phyloP scores from a whole-genome alignment of 2,113 vertebrate genomes.

The Propithecus coquereli region DNA sequence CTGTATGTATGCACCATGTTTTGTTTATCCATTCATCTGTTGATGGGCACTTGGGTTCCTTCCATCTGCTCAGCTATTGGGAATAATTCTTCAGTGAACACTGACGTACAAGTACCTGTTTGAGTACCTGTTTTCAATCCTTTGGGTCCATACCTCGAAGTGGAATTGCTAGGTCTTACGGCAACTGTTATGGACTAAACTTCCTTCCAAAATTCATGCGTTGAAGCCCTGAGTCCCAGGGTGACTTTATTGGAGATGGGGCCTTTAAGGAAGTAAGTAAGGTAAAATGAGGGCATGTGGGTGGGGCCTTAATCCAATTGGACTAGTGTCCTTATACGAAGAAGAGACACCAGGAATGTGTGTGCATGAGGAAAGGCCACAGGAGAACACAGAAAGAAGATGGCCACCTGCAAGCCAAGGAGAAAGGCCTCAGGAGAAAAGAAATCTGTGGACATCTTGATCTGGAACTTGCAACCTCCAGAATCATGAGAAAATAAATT shows the following conservation, averaged over 20 bases:
- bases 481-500: not conserved
- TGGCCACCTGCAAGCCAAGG: too few species aligned
- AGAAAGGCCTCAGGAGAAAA: too few species aligned
- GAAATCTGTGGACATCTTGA: not conserved
- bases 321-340: not conserved
- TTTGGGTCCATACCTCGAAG: not conserved
- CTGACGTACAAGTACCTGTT: not conserved
- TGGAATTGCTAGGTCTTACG: not conserved
- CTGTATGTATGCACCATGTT: not conserved
- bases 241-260: not conserved
- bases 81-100: not conserved
- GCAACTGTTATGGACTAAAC: not conserved
- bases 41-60: not conserved
- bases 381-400: too few species aligned
- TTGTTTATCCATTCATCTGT: not conserved
- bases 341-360: not conserved
- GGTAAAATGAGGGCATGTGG: not conserved
- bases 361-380: not conserved
- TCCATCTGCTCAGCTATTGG: not conserved
- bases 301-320: not conserved
- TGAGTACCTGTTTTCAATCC: not conserved
- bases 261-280: too few species aligned
- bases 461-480: not conserved
- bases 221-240: not conserved
- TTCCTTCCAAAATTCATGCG: not conserved